Evolutionary conservation across 2,888 invertebrate genomes (phyloP).

Genomic region (Lithophane leautieri): DNA sequence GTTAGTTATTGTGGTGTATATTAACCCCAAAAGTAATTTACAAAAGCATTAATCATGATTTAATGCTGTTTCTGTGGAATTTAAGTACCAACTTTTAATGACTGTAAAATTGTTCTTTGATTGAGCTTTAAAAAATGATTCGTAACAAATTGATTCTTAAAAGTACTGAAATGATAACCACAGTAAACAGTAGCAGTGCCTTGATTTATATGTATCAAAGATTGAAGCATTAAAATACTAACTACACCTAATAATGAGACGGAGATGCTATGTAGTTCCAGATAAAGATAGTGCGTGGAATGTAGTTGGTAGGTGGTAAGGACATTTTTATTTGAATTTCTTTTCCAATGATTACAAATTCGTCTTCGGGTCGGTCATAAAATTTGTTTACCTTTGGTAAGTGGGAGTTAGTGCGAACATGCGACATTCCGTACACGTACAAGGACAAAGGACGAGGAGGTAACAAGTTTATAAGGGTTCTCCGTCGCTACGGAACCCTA

Average conservation of each 20-base stretch:
- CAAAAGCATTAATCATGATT: constrained; percentile 14
- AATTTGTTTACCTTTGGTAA: constrained; percentile 13
- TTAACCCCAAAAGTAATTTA: constrained; percentile 5
- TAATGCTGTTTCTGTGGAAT: constrained; percentile 1
- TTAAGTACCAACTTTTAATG: neutral
- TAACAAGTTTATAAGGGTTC: constrained; percentile 46
- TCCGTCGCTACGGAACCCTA: constrained; percentile 21
- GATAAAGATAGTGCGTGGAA: neutral
- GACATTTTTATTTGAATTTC: neutral
- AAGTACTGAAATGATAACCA: too few relatives aligned
- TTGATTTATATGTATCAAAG: too few relatives aligned
- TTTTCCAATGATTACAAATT: constrained; percentile 4
- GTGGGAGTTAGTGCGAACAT: constrained; percentile 34
- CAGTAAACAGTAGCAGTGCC: neutral
- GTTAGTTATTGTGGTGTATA: neutral
- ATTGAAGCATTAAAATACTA: neutral
- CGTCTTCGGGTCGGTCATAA: constrained; percentile 5
- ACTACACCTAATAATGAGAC: too few relatives aligned
- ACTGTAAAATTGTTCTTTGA: too few relatives aligned
- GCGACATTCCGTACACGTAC: constrained; percentile 29
- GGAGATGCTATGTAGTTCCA: too few relatives aligned
- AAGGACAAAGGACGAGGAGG: constrained; percentile 6
- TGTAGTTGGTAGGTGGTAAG: neutral
- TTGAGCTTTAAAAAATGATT: neutral
- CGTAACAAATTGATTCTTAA: neutral